These are phyloP conservation scores for Gymnosoma rotundatum DNA, from an alignment of 2,888 invertebrate genomes.

Conservation along the genomic window DNA sequence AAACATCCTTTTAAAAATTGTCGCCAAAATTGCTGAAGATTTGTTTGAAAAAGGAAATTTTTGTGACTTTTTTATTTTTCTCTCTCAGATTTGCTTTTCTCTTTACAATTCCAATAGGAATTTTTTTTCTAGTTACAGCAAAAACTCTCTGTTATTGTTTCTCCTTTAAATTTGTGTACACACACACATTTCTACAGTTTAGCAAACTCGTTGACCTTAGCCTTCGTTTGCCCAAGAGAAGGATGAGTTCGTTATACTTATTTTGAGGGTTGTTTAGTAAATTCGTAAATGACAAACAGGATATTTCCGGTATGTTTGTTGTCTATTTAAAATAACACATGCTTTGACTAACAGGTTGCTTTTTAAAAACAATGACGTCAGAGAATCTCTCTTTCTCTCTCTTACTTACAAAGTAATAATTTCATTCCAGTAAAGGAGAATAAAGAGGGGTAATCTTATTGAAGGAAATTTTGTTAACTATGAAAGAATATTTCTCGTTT, in stretches of 20 bases:
- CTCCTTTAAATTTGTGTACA: conserved; percentile 15
- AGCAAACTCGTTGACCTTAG: conserved; percentile 67
- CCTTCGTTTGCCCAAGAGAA: conserved; percentile 51
- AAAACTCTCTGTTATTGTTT: conserved; percentile 65
- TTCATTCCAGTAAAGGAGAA: conserved; percentile 45
- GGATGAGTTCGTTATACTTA: conserved; percentile 53
- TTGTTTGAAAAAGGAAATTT: conserved; percentile 42
- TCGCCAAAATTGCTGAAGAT: conserved; percentile 27
- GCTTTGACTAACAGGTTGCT: conserved; percentile 68
- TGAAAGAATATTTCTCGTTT: too few species aligned
- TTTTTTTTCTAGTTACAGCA: not conserved
- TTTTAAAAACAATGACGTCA: conserved; percentile 60
- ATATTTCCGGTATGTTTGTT: conserved; percentile 55
- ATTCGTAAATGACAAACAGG: conserved; percentile 12
- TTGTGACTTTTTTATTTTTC: not conserved
- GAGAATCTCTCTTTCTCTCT: not conserved
- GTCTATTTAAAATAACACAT: conserved; percentile 26
- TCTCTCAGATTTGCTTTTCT: not conserved
- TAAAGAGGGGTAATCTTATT: not conserved
- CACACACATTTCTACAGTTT: not conserved
- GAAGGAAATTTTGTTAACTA: not conserved
- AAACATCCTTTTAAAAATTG: conserved; percentile 41
- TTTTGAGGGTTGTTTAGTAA: conserved; percentile 33
- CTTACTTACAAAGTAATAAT: not conserved
- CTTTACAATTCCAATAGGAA: conserved; percentile 54